Conservation (phyloP, 2,113 vertebrate genomes). For the Eonycteris spelaea region DNA sequence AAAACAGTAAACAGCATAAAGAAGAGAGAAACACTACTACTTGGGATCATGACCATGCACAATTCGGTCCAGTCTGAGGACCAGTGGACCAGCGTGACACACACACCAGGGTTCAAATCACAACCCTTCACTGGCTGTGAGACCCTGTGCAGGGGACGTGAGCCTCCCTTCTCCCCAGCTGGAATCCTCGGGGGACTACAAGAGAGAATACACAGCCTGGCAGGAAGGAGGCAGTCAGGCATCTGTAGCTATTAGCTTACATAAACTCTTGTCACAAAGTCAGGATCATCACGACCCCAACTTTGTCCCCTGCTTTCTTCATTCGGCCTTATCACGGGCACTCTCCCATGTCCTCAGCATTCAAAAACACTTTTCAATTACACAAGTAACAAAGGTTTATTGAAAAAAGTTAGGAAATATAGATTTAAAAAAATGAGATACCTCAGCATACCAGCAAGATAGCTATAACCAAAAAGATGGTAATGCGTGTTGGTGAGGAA, state of each 20-base stretch:
- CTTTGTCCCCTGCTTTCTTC: not conserved
- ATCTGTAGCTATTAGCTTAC: not conserved
- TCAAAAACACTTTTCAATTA: not conserved
- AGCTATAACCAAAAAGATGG: not conserved
- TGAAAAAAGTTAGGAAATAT: not conserved
- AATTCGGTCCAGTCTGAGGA: not conserved
- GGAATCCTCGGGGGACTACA: too few relatives aligned
- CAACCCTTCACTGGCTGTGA: not conserved
- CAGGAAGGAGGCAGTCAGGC: not conserved
- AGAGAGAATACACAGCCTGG: not conserved
- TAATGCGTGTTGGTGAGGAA: not conserved
- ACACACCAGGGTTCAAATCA: not conserved
- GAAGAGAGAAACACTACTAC: not conserved
- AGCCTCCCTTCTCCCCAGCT: not conserved
- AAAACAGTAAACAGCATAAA: not conserved
- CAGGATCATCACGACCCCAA: not conserved
- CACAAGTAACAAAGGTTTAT: not conserved
- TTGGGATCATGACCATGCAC: rapidly evolving
- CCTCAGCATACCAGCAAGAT: not conserved
- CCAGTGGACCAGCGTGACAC: not conserved
- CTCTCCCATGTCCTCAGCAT: not conserved
- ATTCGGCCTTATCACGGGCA: not conserved
- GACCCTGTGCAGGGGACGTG: not conserved
- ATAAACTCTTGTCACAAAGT: not conserved
- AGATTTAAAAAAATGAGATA: not conserved